These are phyloP conservation scores for Melitaea cinxia DNA, from an alignment of 1,140 invertebrate species.

Conservation along the genomic window DNA sequence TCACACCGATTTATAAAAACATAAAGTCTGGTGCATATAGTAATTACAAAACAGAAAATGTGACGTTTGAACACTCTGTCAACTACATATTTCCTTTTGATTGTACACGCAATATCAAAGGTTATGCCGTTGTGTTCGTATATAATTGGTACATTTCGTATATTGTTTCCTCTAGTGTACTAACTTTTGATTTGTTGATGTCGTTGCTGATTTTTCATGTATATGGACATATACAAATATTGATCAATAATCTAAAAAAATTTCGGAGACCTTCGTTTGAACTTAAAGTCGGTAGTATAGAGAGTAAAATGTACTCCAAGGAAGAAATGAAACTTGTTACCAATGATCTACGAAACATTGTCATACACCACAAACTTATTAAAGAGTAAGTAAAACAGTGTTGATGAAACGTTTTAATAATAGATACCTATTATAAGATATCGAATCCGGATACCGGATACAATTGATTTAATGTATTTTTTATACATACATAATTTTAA, in stretches of 20 bases:
- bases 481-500: too few species aligned
- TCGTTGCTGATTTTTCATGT: constrained; percentile 43
- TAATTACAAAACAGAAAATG: constrained; percentile 25
- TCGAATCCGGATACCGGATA: too few species aligned
- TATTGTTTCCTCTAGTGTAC: constrained; percentile 30
- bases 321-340: constrained; percentile 27
- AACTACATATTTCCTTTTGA: constrained; percentile 42
- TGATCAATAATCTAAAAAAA: constrained; percentile 35
- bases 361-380: constrained; percentile 38
- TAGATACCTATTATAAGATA: not conserved
- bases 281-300: not conserved
- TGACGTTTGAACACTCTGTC: constrained; percentile 37
- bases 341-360: constrained; percentile 21
- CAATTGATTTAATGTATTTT: too few species aligned
- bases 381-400: constrained; percentile 39
- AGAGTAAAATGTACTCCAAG: constrained; percentile 27
- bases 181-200: constrained; percentile 38
- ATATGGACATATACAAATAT: constrained; percentile 45
- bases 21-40: constrained; percentile 27
- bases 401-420: not conserved
- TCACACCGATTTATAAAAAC: constrained; percentile 38
- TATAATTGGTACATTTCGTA: constrained; percentile 41
- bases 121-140: constrained; percentile 31
- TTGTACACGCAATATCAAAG: constrained; percentile 27
- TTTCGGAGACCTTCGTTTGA: constrained; percentile 28